Conservation (phyloP, 2,797 vertebrate species). For the Tachyglossus aculeatus region DNA sequence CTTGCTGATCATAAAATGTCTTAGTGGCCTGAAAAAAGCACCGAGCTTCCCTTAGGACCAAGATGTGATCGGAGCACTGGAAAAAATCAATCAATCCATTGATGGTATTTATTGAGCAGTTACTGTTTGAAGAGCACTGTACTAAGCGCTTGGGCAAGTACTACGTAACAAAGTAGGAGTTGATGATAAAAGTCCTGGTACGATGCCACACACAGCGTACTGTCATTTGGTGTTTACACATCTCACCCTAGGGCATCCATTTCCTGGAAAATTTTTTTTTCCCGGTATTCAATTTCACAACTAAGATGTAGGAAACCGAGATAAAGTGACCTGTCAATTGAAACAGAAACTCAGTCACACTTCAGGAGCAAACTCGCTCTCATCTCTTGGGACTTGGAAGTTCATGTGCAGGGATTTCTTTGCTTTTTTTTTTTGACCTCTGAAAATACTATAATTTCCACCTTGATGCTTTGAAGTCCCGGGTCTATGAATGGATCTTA, state of each 20-base stretch:
- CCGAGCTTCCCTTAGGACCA: too few relatives aligned
- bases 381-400: not conserved
- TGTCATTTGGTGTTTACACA: too few relatives aligned
- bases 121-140: too few relatives aligned
- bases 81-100: too few relatives aligned
- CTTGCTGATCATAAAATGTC: too few relatives aligned
- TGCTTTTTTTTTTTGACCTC: not conserved
- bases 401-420: not conserved
- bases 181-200: too few relatives aligned
- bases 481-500: slow-evolving; percentile 2
- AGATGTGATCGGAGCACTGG: too few relatives aligned
- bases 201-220: too few relatives aligned
- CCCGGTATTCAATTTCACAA: slow-evolving; percentile 32
- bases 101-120: too few relatives aligned
- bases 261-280: slow-evolving; percentile 13
- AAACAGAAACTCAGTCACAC: not conserved
- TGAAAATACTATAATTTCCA: not conserved
- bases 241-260: not conserved
- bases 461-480: not conserved
- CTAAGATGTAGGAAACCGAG: slow-evolving; percentile 19
- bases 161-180: too few relatives aligned
- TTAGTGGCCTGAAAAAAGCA: too few relatives aligned
- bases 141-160: too few relatives aligned
- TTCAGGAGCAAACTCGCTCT: slow-evolving; percentile 31
- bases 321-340: slow-evolving; percentile 35